Evolutionary conservation across 2,113 vertebrate genomes (phyloP), one percentile per base, ranked within the genome.

Genomic region (Lota lota): DNA sequence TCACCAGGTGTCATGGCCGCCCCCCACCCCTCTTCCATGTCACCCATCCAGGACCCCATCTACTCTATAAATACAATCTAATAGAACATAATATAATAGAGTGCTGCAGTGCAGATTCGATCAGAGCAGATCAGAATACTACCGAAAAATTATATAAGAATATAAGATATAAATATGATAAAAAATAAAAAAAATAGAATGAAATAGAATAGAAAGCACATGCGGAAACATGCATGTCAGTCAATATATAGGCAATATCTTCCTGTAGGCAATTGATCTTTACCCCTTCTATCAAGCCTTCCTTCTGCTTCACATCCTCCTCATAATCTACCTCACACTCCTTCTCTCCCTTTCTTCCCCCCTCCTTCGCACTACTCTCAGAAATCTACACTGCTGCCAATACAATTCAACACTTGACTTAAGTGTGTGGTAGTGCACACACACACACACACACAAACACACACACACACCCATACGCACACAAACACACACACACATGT

Each of bases 361-460:
- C 28, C 28, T 28, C 28, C 28, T 4, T n/a, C 54, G 1, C 17
- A 57, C 54, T 24, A 4, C 59, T 61, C 59, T 68, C n/a, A 36
- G 57, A 60, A 65, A 64, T 58, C 28, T 40, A 75, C 61, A 75
- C 64, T 72, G 67, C 53, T 56, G 53, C 53, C 53, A n/a, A 17
- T n/a, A n/a, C 18, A n/a, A 17, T 17, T 56, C 53, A 6, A 17
- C 53, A 56, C 53, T 56, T 56, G 53, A 18, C 53, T 56, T 56
- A n/a, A 56, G 15, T 56, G 53, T 56, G 53, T 18, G 53, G 53
- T n/a, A 56, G 15, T 56, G 53, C 16, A n/a, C 50, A 28, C 28
- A 28, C 28, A 28, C 28, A 28, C 28, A 28, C 28, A 28, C 28
- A 28, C 28, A 28, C 28, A 28, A 3, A 28, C 28, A 53, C 50